Conservation (phyloP, 2,113 vertebrate genomes). For the Zosterops lateralis region DNA sequence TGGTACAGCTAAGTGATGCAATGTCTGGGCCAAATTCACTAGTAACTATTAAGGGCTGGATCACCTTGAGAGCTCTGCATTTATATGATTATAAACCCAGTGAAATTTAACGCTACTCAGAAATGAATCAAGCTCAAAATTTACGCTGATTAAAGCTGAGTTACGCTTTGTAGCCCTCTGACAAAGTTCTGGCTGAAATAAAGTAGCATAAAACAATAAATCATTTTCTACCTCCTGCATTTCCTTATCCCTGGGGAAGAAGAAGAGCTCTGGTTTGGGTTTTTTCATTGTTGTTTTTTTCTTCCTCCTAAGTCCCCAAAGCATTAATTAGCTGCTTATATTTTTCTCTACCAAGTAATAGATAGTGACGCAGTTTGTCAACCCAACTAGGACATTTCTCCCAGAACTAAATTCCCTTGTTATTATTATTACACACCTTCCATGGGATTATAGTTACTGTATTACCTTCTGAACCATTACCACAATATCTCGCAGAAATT, state of each 20-base stretch:
- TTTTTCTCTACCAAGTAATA: conserved; percentile 48
- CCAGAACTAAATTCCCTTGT: conserved; percentile 9
- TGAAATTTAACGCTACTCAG: conserved; percentile 19
- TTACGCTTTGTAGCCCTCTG: not conserved
- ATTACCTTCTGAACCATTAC: not conserved
- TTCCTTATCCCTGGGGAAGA: not conserved
- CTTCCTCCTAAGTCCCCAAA: not conserved
- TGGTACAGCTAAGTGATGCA: conserved; percentile 26
- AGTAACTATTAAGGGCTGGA: conserved; percentile 36
- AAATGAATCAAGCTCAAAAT: conserved; percentile 18
- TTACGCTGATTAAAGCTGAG: conserved; percentile 6
- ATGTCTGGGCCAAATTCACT: not conserved
- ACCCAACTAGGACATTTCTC: conserved; percentile 11
- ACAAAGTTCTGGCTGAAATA: conserved; percentile 21
- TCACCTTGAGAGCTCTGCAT: conserved; percentile 47
- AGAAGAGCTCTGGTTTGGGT: not conserved
- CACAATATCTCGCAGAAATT: not conserved
- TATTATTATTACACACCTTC: conserved; percentile 22
- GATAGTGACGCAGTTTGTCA: conserved; percentile 13
- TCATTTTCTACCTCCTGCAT: not conserved
- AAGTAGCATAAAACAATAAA: not conserved
- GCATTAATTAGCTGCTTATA: conserved; percentile 59
- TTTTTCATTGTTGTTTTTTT: not conserved
- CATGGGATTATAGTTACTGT: not conserved
- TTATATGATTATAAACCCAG: not conserved